phyloP scores from a whole-genome alignment of 2,888 invertebrate genomes.

The Drosophila putrida region DNA sequence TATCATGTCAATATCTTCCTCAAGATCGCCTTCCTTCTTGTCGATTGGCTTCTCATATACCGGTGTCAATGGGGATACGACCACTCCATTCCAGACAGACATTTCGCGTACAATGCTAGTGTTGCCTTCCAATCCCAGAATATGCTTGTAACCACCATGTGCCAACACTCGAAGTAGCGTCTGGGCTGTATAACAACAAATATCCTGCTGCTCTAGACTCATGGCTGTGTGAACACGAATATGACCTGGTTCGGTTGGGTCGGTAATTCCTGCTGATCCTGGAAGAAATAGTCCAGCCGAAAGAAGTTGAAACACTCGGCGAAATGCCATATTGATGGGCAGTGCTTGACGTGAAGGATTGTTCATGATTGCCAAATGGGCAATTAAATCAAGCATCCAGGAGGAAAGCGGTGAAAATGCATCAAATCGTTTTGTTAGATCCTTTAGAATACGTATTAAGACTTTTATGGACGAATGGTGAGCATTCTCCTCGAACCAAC shows the following conservation, averaged over 20 bases:
- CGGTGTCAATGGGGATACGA: slow-evolving; percentile 97
- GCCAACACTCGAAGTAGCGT: slow-evolving; percentile 93
- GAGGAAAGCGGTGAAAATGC: slow-evolving; percentile 96
- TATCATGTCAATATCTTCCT: slow-evolving; percentile 89
- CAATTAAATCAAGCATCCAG: slow-evolving; percentile 98
- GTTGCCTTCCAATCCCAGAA: slow-evolving; percentile 89
- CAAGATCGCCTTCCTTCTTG: slow-evolving; percentile 89
- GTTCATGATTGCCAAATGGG: slow-evolving; percentile 98
- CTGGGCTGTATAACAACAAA: slow-evolving; percentile 97
- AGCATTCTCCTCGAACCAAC: slow-evolving; percentile 99
- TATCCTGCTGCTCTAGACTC: slow-evolving; percentile 96
- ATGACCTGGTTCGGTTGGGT: slow-evolving; percentile 97
- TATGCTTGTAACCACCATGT: slow-evolving; percentile 97
- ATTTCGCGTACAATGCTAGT: slow-evolving; percentile 90
- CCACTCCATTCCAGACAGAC: slow-evolving; percentile 98
- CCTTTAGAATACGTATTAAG: slow-evolving; percentile 96
- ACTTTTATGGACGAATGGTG: slow-evolving; percentile 98
- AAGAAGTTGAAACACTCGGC: slow-evolving; percentile 94
- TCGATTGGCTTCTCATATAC: slow-evolving; percentile 94
- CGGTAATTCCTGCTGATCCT: slow-evolving; percentile 95
- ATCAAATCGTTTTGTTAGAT: slow-evolving; percentile 94
- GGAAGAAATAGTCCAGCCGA: slow-evolving; percentile 98
- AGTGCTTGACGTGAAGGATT: slow-evolving; percentile 97
- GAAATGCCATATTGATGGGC: slow-evolving; percentile 96
- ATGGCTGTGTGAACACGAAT: slow-evolving; percentile 96